Conservation (phyloP, 2,113 vertebrate genomes). For the Xenotilapia flavipinnis region DNA sequence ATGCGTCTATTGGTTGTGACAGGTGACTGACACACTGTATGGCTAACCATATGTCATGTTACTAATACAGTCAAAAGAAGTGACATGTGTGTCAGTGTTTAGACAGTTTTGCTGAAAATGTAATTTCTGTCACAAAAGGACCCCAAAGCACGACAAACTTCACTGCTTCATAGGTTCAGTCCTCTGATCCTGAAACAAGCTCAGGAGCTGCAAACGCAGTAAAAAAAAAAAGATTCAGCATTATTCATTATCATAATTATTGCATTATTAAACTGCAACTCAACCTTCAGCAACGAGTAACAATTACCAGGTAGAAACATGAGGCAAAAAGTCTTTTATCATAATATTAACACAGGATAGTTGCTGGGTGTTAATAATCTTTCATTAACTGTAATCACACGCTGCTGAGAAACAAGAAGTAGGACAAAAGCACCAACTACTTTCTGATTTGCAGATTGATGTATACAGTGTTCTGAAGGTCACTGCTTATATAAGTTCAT, state of each 20-base stretch:
- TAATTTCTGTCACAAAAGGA: not conserved
- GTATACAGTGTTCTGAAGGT: not conserved
- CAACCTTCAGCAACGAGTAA: not conserved
- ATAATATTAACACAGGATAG: not conserved
- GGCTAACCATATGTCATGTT: not conserved
- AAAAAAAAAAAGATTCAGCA: not conserved
- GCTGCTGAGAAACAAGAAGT: not conserved
- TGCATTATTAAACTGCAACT: not conserved
- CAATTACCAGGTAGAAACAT: not conserved
- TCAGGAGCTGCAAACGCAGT: not conserved
- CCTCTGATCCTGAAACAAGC: not conserved
- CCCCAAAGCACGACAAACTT: accelerated
- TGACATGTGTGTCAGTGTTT: not conserved
- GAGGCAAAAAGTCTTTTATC: not conserved
- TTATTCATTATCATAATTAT: not conserved
- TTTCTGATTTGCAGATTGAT: not conserved
- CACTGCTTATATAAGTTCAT: not conserved
- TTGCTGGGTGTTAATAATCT: not conserved
- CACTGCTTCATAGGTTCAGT: not conserved
- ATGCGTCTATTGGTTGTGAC: not conserved
- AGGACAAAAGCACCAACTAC: not conserved
- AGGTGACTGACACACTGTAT: not conserved
- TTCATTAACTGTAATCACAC: not conserved
- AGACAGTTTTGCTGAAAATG: not conserved
- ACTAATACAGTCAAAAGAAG: not conserved